These are phyloP conservation scores for Pterostichus niger DNA, from an alignment of 2,888 invertebrate species.

Conservation along the genomic window DNA sequence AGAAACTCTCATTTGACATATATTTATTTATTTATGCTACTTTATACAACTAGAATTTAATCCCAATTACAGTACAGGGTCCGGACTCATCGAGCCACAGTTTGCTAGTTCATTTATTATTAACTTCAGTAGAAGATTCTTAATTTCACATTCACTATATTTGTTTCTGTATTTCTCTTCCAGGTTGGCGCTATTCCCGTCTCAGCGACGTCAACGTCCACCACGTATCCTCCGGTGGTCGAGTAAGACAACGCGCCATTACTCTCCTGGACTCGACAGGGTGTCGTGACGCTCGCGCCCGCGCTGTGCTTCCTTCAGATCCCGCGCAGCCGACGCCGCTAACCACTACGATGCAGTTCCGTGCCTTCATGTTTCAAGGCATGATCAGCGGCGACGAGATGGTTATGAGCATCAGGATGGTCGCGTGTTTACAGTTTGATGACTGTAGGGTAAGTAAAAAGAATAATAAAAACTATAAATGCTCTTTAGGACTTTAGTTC, in stretches of 20 bases:
- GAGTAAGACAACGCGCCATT: slow-evolving; percentile 74
- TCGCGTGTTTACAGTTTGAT: slow-evolving; percentile 79
- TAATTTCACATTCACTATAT: no score
- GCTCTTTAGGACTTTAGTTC: no score
- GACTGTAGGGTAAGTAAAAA: slow-evolving; percentile 77
- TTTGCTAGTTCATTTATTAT: no score
- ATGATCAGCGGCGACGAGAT: slow-evolving; percentile 81
- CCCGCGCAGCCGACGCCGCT: slow-evolving; percentile 76
- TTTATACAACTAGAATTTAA: no score
- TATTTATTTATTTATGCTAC: no score
- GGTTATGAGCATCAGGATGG: slow-evolving; percentile 79
- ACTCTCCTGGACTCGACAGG: slow-evolving; percentile 77
- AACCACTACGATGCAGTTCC: slow-evolving; percentile 77
- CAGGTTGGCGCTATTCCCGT: slow-evolving; percentile 80
- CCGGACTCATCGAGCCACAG: no score
- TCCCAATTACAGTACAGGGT: no score
- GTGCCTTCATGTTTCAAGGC: slow-evolving; percentile 81
- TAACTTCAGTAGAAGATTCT: no score
- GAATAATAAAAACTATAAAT: no score
- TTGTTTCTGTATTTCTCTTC: no score
- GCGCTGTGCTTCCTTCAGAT: slow-evolving; percentile 76
- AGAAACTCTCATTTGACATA: no score
- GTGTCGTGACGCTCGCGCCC: slow-evolving; percentile 78
- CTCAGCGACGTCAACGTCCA: slow-evolving; percentile 79
- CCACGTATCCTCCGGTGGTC: slow-evolving; percentile 73